A percentile compares a stretch with the other conserved stretches of the same genome.
Conservation (phyloP, 1,140 invertebrate genomes). For the Zaprionus africanus region DNA sequence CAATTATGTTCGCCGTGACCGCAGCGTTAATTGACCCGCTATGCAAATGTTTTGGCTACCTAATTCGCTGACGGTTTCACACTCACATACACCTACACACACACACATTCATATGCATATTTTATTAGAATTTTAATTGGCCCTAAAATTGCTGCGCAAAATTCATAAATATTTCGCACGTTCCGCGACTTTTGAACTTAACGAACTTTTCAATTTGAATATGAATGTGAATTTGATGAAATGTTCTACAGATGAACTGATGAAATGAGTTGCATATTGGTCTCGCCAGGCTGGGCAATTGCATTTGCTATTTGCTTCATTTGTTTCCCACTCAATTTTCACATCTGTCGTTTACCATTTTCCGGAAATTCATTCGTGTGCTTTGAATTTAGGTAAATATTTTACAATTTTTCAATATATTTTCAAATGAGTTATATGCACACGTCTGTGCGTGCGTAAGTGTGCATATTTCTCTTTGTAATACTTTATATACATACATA, state of each 20-base stretch:
- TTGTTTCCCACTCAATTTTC: neutral
- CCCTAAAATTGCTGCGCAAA: constrained; percentile 38
- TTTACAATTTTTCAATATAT: constrained; percentile 1
- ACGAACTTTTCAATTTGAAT: neutral
- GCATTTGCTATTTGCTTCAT: neutral
- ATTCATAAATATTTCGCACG: constrained; percentile 30
- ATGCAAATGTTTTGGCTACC: constrained; percentile 25
- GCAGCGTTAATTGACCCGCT: constrained; percentile 31
- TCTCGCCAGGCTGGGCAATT: neutral
- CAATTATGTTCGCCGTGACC: constrained; percentile 32
- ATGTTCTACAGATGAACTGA: neutral
- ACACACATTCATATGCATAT: constrained; percentile 13
- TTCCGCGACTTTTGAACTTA: constrained; percentile 10
- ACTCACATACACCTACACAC: constrained; percentile 8
- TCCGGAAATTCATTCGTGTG: neutral
- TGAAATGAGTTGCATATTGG: neutral
- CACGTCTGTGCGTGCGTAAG: neutral
- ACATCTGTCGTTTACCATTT: constrained; percentile 6
- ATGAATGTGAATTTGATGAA: constrained; percentile 10
- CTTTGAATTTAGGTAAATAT: constrained; percentile 7
- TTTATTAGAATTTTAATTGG: constrained; percentile 37
- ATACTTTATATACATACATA: constrained; percentile 2
- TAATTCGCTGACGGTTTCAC: constrained; percentile 13
- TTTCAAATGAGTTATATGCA: constrained; percentile 17
- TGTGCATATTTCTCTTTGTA: neutral